Evolutionary conservation across 1,140 invertebrate species (phyloP).

Genomic region (Papilio helenus): DNA sequence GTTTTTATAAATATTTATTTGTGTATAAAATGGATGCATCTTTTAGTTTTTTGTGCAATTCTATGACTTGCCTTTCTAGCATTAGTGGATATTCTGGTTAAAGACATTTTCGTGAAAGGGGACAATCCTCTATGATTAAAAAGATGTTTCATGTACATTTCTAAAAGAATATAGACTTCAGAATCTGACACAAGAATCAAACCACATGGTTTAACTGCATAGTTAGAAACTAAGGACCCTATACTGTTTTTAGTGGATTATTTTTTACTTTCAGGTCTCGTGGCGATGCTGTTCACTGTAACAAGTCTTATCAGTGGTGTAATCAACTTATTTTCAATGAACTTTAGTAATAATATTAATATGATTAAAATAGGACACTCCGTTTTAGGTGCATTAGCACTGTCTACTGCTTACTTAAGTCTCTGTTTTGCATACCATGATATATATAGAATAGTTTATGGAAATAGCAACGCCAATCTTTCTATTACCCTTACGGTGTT

Average conservation of each 20-base stretch:
- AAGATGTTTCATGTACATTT: too few relatives aligned
- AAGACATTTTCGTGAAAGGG: too few relatives aligned
- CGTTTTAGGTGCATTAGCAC: conserved; percentile 41
- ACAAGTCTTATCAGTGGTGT: conserved; percentile 41
- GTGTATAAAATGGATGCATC: not conserved
- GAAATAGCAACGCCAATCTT: conserved; percentile 45
- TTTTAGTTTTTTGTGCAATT: not conserved
- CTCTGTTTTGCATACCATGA: conserved; percentile 48
- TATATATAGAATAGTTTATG: conserved; percentile 37
- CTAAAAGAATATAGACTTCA: too few relatives aligned
- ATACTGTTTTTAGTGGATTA: not conserved
- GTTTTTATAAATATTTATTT: conserved; percentile 17
- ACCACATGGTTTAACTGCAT: too few relatives aligned
- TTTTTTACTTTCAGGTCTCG: conserved; percentile 37
- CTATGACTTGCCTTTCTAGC: not conserved
- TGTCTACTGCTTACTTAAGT: conserved; percentile 46
- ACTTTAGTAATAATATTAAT: conserved; percentile 22
- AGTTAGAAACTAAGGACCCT: too few relatives aligned
- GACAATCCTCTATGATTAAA: too few relatives aligned
- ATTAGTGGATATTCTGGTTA: too few relatives aligned
- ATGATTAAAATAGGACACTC: conserved; percentile 45
- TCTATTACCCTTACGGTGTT: conserved; percentile 46
- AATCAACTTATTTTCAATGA: conserved; percentile 42
- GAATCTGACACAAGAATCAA: too few relatives aligned
- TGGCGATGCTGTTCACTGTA: conserved; percentile 42